Conservation (phyloP, 1,140 invertebrate genomes). For the Drosophila serrata region DNA sequence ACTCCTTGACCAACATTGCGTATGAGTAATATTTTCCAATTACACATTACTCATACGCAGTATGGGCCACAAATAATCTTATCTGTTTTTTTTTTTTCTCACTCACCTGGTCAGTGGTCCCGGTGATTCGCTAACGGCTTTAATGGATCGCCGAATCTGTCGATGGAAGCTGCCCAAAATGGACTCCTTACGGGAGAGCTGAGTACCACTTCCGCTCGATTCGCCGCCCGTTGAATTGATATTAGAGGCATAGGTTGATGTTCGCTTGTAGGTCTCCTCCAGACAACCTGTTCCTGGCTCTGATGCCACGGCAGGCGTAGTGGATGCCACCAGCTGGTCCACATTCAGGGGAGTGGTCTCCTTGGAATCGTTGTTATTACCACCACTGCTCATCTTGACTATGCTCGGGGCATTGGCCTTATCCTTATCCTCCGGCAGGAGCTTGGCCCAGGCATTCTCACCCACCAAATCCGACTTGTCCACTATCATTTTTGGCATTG, state of each 20-base stretch:
- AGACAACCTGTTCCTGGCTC: slow-evolving; percentile 5
- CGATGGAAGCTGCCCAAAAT: slow-evolving; percentile 86
- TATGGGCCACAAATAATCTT: neutral
- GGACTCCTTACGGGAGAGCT: slow-evolving; percentile 79
- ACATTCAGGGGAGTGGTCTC: slow-evolving; percentile 53
- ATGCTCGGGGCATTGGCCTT: slow-evolving; percentile 53
- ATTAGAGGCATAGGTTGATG: slow-evolving; percentile 65
- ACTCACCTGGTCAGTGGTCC: slow-evolving; percentile 83
- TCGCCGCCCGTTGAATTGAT: slow-evolving; percentile 73
- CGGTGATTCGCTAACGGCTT: slow-evolving; percentile 83
- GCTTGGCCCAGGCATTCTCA: slow-evolving; percentile 80
- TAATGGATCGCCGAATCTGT: slow-evolving; percentile 87
- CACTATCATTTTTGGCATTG: slow-evolving; percentile 82
- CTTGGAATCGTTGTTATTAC: slow-evolving; percentile 44
- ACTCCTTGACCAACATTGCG: slow-evolving; percentile 28
- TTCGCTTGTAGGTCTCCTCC: slow-evolving; percentile 64
- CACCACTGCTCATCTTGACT: slow-evolving; percentile 56
- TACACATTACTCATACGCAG: slow-evolving; percentile 7
- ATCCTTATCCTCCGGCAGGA: slow-evolving; percentile 69
- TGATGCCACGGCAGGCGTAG: neutral
- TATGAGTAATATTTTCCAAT: slow-evolving; percentile 39
- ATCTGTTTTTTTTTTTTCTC: slow-evolving; percentile 4
- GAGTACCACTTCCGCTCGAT: slow-evolving; percentile 66
- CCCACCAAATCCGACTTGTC: slow-evolving; percentile 71
- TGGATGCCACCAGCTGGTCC: slow-evolving; percentile 48